Base-by-base conservation (phyloP, 2,888 invertebrate genomes). In the Phaedon cochleariae region DNA sequence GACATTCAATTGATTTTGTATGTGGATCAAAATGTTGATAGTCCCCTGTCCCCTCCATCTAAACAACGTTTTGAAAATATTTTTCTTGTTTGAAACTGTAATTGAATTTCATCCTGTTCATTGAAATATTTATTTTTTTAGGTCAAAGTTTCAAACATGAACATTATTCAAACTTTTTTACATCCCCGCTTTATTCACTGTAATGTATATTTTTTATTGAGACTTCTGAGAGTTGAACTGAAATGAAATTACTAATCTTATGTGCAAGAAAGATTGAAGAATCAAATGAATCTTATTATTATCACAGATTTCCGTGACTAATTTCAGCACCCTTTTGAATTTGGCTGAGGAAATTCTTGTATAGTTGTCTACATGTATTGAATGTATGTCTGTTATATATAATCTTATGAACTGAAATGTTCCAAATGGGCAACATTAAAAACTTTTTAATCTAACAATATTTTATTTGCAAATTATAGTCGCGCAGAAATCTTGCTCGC, bases 331-430 rank as follows among this genome's bases (percentile, higher is more conserved):
- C 52, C 41, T 65, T 65, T 59, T 29, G 20, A 51, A 59, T 72
- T 71, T 67, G 74, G 73, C 73, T 68, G 73, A 73, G 73, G 69
- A 74, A 68, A 74, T 69, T 72, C 67, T 74, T 77, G 76, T 76
- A 77, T 76, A 77, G 73, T 75, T 74, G 75, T 77, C 75, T 77
- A 69, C 73, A 76, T 77, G 76, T 77, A 77, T 73, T 77, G 76
- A 76, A 76, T 77, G 76, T 77, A 77, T 76, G 77, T 76, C 74
- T 76, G 76, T 76, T 77, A 76, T 73, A 73, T 74, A 74, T 77
- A 77, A 76, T 77, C 77, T 76, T 77, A 76, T 73, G 74, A 77
- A 76, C 74, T 74, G 74, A 76, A 74, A 75, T 76, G 76, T 77
- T 76, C 75, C 75, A 75, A 72, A 76, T 70, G 72, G 74, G 73